Conservation (phyloP, 2,113 vertebrate genomes). For the Caloenas nicobarica region DNA sequence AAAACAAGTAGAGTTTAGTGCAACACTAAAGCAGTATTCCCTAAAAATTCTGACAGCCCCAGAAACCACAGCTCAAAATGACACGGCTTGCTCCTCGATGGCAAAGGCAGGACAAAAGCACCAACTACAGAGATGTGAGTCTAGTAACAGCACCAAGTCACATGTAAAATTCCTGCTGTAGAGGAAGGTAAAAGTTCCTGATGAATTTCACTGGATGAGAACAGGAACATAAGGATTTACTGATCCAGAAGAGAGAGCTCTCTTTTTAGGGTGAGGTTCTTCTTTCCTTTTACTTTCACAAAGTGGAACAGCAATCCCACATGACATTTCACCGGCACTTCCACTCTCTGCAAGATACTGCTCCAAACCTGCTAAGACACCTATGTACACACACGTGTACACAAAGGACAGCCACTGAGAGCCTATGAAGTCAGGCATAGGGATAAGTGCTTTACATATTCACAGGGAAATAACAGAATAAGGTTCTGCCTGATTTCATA, state of each 20-base stretch:
- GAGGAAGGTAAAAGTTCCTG: background rate
- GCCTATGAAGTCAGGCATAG: background rate
- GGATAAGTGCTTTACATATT: background rate
- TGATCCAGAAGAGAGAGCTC: background rate
- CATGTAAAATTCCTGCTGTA: background rate
- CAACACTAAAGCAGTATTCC: background rate
- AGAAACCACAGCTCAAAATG: background rate
- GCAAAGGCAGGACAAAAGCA: background rate
- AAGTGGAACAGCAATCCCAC: background rate
- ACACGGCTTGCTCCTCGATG: background rate
- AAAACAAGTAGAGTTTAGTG: background rate
- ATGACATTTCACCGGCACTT: background rate
- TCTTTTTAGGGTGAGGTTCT: background rate
- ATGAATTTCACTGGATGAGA: background rate
- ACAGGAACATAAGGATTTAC: background rate
- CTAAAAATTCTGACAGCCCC: background rate
- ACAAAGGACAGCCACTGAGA: background rate
- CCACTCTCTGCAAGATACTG: background rate
- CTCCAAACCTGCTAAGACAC: background rate
- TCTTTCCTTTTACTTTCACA: background rate
- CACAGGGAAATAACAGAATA: background rate
- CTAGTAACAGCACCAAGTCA: background rate
- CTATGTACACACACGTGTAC: accelerated
- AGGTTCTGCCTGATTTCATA: background rate
- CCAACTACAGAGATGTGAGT: background rate